Evolutionary conservation across 2,888 invertebrate genomes (phyloP), one percentile per base, ranked within the genome.

Genomic region (Acleris holmiana): DNA sequence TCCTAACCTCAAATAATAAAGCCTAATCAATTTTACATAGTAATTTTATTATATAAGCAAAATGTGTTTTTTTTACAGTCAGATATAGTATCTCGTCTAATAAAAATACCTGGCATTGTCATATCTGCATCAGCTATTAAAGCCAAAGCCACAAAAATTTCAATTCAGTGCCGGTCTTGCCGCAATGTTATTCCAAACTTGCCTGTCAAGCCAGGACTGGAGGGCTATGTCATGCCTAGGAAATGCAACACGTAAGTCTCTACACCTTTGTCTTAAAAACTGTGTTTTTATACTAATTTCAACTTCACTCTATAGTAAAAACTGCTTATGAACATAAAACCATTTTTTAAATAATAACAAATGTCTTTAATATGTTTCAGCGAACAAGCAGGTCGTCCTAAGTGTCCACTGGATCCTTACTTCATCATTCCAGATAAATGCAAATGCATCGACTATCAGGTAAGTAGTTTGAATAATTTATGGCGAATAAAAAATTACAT

Each of bases 371-470:
- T 8, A 29, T 66, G 65, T 91, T 89, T 50, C 85, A 98, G 98
- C 17, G 99, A 99, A 82, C 98, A 98, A 93, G 96, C 97, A 67
- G 98, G 98, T 25, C 93, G 97, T 60, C 97, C 97, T 0, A 97
- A 97, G 77, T 99, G 99, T 80, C 99, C 99, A 0, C 83, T 99
- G 62, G 99, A 99, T 90, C 99, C 99, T 1, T 99, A 97, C 85
- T 99, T 98, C 85, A 99, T 99, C 69, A 95, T 99, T 86, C 99
- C 99, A 17, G 99, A 99, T 84, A 99, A 98, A 88, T 99, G 99
- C 86, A 94, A 95, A 73, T 99, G 99, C 86, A 97, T 99, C 23
- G 99, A 99, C 89, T 99, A 98, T 83, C 99, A 99, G 95, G 93
- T 92, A 85, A 68, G 35, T 19, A 29, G n/a, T 49, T 60, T 49